A percentile compares a stretch with the other conserved stretches of the same genome.
phyloP scores from a whole-genome alignment of 1,140 invertebrate genomes.

The Sesamia nonagrioides region DNA sequence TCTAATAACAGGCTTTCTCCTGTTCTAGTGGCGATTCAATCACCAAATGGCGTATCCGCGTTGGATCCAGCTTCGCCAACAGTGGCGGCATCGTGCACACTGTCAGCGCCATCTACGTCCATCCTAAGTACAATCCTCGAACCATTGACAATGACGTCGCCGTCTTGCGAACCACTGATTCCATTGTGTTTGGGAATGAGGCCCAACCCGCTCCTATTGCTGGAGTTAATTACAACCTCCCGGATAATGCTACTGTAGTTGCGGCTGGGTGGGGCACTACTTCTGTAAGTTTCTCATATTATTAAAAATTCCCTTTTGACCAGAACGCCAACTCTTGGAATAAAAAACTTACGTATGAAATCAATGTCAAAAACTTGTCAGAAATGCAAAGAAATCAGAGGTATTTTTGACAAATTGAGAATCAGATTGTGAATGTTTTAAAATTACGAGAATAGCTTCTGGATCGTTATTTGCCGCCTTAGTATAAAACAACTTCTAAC shows the following conservation, averaged over 20 bases:
- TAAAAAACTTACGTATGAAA: too few relatives aligned
- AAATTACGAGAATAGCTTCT: too few relatives aligned
- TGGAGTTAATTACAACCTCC: constrained; percentile 56
- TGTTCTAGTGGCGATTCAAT: constrained; percentile 57
- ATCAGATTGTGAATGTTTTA: too few relatives aligned
- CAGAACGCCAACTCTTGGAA: too few relatives aligned
- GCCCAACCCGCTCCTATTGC: constrained; percentile 52
- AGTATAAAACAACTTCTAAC: too few relatives aligned
- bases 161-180: constrained; percentile 44
- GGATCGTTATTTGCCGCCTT: too few relatives aligned
- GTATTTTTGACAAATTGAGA: too few relatives aligned
- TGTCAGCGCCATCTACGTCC: constrained; percentile 64
- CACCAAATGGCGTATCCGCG: constrained; percentile 59
- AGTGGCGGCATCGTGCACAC: constrained; percentile 60
- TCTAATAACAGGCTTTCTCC: neutral
- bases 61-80: constrained; percentile 63
- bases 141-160: constrained; percentile 90
- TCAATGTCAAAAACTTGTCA: too few relatives aligned
- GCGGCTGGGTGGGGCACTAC: constrained; percentile 57
- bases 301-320: neutral
- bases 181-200: constrained; percentile 70
- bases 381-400: too few relatives aligned
- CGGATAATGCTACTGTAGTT: constrained; percentile 46
- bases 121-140: constrained; percentile 87
- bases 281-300: constrained; percentile 46